Percentiles rank a stretch among this genome's conserved stretches.
phyloP scores from a whole-genome alignment of 2,888 invertebrate species.

The Eupithecia tripunctaria region DNA sequence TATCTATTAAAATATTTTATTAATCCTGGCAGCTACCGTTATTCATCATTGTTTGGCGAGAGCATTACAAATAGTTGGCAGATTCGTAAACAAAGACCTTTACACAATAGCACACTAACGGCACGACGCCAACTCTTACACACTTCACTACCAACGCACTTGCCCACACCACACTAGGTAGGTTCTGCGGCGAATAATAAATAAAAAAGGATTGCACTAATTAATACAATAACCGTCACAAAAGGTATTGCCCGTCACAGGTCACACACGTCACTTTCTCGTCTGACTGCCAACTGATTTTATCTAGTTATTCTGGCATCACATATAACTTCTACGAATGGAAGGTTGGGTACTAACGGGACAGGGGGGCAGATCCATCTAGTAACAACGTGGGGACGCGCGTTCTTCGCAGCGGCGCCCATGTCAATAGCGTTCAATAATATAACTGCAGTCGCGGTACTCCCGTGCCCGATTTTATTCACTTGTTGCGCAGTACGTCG shows the following conservation, averaged over 20 bases:
- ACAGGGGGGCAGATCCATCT: constrained; percentile 80
- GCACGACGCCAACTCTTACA: constrained; percentile 64
- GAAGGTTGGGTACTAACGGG: constrained; percentile 67
- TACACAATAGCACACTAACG: constrained; percentile 55
- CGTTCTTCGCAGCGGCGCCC: constrained; percentile 80
- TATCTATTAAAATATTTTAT: not conserved
- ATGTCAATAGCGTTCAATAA: constrained; percentile 74
- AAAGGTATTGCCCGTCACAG: constrained; percentile 31
- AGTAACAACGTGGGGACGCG: constrained; percentile 79
- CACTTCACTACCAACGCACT: constrained; percentile 21
- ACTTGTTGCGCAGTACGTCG: constrained; percentile 71
- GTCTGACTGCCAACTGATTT: constrained; percentile 6
- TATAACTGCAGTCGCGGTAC: constrained; percentile 66
- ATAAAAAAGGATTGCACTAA: not conserved
- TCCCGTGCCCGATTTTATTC: constrained; percentile 75
- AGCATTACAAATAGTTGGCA: constrained; percentile 70
- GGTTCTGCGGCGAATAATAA: not conserved
- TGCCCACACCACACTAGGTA: constrained; percentile 16
- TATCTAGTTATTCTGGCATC: constrained; percentile 12
- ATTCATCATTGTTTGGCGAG: constrained; percentile 58
- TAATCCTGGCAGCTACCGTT: not conserved
- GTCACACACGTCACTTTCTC: constrained; percentile 30
- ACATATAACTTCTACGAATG: constrained; percentile 32
- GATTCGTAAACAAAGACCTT: constrained; percentile 62
- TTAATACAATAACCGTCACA: constrained; percentile 5